Evolutionary conservation across 2,888 invertebrate species (phyloP), one percentile per base, ranked within the genome.

Genomic region (Notodonta ziczac): DNA sequence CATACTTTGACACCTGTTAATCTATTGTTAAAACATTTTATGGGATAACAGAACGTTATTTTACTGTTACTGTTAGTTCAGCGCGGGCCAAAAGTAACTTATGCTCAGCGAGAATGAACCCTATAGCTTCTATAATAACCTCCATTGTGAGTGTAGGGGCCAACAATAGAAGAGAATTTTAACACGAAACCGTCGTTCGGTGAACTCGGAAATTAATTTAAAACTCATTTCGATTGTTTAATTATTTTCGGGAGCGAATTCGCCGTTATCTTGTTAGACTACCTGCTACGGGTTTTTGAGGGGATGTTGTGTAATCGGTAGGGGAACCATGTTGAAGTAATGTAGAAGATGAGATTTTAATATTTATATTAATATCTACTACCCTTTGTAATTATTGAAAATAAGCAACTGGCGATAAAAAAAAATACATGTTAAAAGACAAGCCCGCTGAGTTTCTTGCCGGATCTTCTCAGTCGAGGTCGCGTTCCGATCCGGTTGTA

Each of bases 201-300:
- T 65, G 72, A 70, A 70, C 70, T 63, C 66, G 59, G 67, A 80
- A 82, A 80, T 81, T 83, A 83, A 80, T 84, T 82, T 74, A 63
- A 59, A 80, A 80, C 73, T 80, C 73, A 78, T 78, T 74, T 73
- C 69, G 72, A 77, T 70, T 66, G 73, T 69, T 75, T 81, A 74
- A 80, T 77, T 74, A 74, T 72, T 72, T 69, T 68, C 57, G 62
- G 53, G 59, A 60, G 66, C 60, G 55, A 73, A 73, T 61, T 74
- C 65, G n/a, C 50, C 24, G 54, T 51, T 63, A 75, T 70, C 70
- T 66, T 63, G 63, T 64, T 65, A 48, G 56, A 50, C 56, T 69
- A 74, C 71, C 74, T 73, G 64, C 61, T 35, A 32, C 24, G 32
- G 67, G 63, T 62, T 62, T 70, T 60, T 70, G 59, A 58, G n/a